Percentiles rank a stretch among this genome's conserved stretches.
Conservation (phyloP, 2,113 vertebrate species). For the Uropsilus gracilis region DNA sequence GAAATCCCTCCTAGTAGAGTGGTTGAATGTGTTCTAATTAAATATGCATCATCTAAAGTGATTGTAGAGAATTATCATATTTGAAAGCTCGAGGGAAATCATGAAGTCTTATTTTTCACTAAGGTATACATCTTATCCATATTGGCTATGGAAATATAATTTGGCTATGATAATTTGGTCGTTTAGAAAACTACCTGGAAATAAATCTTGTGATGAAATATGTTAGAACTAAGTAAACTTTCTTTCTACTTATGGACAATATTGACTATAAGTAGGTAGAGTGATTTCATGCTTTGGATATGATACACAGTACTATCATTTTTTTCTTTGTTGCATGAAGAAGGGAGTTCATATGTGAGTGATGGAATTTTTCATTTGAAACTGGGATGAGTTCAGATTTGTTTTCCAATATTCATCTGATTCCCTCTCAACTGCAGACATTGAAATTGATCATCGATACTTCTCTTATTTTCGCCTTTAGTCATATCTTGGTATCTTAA, state of each 20-base stretch:
- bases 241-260: neutral
- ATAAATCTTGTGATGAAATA: neutral
- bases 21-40: neutral
- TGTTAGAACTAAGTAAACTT: neutral
- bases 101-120: neutral
- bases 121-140: neutral
- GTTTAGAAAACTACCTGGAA: neutral
- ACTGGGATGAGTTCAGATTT: neutral
- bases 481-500: neutral
- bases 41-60: neutral
- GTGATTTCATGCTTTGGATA: neutral
- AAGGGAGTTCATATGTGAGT: neutral
- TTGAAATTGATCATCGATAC: neutral
- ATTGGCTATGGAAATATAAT: neutral
- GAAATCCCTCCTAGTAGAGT: neutral
- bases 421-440: neutral
- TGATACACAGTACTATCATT: neutral
- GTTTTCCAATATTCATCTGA: neutral
- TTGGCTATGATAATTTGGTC: constrained; percentile 22
- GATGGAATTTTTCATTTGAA: neutral
- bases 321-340: neutral
- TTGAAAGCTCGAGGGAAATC: neutral
- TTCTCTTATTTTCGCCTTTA: neutral
- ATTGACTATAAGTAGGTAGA: neutral
- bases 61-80: neutral